Conservation (phyloP, 2,113 vertebrate species). For the Deroptyus accipitrinus region DNA sequence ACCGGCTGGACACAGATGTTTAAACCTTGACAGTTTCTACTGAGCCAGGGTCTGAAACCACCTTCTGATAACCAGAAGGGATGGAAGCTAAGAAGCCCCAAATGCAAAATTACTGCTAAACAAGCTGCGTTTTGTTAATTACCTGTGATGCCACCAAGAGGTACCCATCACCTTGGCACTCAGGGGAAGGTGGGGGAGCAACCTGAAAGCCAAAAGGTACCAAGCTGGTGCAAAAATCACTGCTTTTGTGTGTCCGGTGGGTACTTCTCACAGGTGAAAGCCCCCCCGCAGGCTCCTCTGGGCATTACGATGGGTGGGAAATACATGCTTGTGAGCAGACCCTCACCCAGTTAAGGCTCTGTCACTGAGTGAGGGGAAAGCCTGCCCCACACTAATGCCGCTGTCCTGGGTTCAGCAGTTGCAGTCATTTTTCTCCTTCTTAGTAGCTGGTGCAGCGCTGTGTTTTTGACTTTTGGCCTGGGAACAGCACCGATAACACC, state of each 20-base stretch:
- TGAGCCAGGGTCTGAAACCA: neutral
- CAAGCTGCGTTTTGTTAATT: neutral
- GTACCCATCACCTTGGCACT: neutral
- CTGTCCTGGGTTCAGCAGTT: too few relatives aligned
- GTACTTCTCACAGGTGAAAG: neutral
- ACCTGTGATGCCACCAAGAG: neutral
- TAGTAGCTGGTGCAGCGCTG: too few relatives aligned
- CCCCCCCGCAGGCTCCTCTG: too few relatives aligned
- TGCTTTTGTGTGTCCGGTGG: rapidly evolving
- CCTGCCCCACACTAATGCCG: rapidly evolving
- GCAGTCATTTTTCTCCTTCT: too few relatives aligned
- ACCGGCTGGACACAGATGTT: neutral
- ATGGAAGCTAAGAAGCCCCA: neutral
- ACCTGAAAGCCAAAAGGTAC: neutral
- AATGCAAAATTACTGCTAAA: neutral
- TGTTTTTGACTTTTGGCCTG: too few relatives aligned
- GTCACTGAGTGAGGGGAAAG: neutral
- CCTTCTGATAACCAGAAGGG: neutral
- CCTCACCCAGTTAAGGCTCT: neutral
- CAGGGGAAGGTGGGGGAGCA: rapidly evolving
- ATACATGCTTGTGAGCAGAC: neutral
- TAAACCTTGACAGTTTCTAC: neutral
- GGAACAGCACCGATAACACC: too few relatives aligned
- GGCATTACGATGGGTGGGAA: neutral
- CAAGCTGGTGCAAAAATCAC: neutral